These are phyloP conservation scores for Zoanthus gigantus DNA, from an alignment of 92 coral and sea anemone species.

Conservation along the genomic window DNA sequence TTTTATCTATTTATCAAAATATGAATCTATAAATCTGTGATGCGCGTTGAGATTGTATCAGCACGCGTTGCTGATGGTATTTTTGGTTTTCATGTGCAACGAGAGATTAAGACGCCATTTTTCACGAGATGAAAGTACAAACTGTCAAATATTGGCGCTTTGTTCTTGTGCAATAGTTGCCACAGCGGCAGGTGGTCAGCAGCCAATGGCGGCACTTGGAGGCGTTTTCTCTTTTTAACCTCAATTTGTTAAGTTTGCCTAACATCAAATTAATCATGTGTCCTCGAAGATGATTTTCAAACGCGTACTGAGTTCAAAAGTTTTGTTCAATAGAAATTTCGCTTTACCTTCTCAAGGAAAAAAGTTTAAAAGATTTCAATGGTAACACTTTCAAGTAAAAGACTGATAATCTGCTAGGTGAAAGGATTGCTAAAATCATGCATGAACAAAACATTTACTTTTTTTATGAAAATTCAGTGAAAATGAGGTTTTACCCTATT, in stretches of 20 bases:
- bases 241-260: not conserved
- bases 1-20: not conserved
- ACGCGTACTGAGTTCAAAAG: slow-evolving; percentile 10
- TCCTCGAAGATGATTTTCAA: not conserved
- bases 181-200: slow-evolving; percentile 28
- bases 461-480: too few species aligned
- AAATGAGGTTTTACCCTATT: too few species aligned
- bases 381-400: too few species aligned
- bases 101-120: not conserved
- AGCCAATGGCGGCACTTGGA: not conserved
- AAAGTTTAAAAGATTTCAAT: not conserved
- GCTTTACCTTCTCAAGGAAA: not conserved
- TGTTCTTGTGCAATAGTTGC: not conserved
- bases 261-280: not conserved
- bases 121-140: not conserved
- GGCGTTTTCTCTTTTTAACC: not conserved
- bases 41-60: not conserved
- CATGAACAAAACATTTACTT: too few species aligned
- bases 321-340: not conserved
- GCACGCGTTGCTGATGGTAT: not conserved
- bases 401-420: not conserved
- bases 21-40: not conserved
- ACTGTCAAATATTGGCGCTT: not conserved
- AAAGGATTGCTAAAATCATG: too few species aligned
- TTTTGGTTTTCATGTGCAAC: not conserved